A percentile compares a stretch with the other conserved stretches of the same genome.
Evolutionary conservation across 2,797 vertebrate species (phyloP).

Genomic region (Percopsis omiscomaycus): DNA sequence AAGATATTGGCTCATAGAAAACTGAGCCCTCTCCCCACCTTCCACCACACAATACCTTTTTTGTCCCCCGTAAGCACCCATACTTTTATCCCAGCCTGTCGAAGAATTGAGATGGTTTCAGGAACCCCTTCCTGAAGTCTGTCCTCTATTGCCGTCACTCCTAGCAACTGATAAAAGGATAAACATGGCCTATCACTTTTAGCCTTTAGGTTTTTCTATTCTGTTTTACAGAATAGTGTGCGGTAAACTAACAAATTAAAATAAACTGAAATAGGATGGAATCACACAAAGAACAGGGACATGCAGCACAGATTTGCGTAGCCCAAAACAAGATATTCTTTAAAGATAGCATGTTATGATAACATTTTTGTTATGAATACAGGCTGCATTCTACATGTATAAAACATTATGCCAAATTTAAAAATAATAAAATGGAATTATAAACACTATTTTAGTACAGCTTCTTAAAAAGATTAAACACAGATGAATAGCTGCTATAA

Average conservation of each 20-base stretch:
- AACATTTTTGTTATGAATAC: too few relatives aligned
- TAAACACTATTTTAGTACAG: not conserved
- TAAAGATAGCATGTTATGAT: too few relatives aligned
- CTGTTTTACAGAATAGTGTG: not conserved
- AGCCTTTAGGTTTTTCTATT: not conserved
- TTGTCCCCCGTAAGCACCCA: constrained; percentile 97
- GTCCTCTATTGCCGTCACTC: constrained; percentile 92
- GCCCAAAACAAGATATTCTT: too few relatives aligned
- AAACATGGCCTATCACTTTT: constrained; percentile 16
- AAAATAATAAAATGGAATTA: not conserved
- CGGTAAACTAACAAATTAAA: not conserved
- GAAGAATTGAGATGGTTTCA: constrained; percentile 86
- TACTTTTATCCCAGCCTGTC: constrained; percentile 86
- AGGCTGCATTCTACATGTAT: not conserved
- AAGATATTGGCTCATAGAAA: constrained; percentile 10
- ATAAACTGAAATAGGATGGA: not conserved
- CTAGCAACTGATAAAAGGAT: constrained; percentile 81
- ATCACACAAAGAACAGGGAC: not conserved
- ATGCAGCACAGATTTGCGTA: not conserved
- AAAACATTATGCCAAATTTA: not conserved
- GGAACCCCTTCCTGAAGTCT: constrained; percentile 88
- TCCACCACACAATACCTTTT: constrained; percentile 78
- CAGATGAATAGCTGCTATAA: too few relatives aligned
- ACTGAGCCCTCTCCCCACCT: not conserved
- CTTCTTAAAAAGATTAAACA: too few relatives aligned